Percentiles rank a stretch among this genome's conserved stretches.
These are phyloP conservation scores for Enteromius anoplus DNA, from an alignment of 2,797 vertebrate species.

Conservation along the genomic window DNA sequence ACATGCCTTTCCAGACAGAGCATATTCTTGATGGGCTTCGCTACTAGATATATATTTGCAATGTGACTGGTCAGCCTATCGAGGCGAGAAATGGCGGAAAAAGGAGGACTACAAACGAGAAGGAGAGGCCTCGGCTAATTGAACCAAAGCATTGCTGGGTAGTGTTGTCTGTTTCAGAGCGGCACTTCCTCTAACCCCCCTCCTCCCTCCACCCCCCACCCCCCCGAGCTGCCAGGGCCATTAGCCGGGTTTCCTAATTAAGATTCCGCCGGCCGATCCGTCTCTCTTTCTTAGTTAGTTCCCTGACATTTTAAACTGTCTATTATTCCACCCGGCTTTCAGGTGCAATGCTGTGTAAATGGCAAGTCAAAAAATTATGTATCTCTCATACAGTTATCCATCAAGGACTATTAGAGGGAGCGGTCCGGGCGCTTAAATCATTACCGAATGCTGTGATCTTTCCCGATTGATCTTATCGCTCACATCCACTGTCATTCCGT, in stretches of 20 bases:
- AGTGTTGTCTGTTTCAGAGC: slow-evolving; percentile 62
- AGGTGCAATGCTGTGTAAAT: slow-evolving; percentile 87
- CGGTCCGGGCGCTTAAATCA: slow-evolving; percentile 74
- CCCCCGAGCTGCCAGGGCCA: slow-evolving; percentile 67
- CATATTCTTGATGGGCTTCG: slow-evolving; percentile 87
- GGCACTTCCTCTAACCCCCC: slow-evolving; percentile 59
- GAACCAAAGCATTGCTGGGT: slow-evolving; percentile 76
- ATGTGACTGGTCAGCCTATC: slow-evolving; percentile 86
- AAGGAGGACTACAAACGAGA: slow-evolving; percentile 56
- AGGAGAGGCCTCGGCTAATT: slow-evolving; percentile 71
- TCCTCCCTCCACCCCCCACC: slow-evolving; percentile 44
- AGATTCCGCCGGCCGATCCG: slow-evolving; percentile 77
- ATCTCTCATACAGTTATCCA: slow-evolving; percentile 85
- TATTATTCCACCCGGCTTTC: slow-evolving; percentile 82
- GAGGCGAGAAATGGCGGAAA: slow-evolving; percentile 37
- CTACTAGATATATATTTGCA: slow-evolving; percentile 86
- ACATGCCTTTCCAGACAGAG: slow-evolving; percentile 92
- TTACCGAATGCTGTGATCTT: slow-evolving; percentile 78
- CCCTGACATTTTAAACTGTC: slow-evolving; percentile 87
- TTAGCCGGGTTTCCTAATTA: slow-evolving; percentile 82
- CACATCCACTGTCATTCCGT: slow-evolving; percentile 72
- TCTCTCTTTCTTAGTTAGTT: slow-evolving; percentile 86
- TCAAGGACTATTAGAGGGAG: slow-evolving; percentile 71
- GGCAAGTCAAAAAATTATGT: slow-evolving; percentile 85
- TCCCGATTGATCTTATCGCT: slow-evolving; percentile 78